phyloP scores from a whole-genome alignment of 2,797 vertebrate species.

The Alcedo quadribrachys region DNA sequence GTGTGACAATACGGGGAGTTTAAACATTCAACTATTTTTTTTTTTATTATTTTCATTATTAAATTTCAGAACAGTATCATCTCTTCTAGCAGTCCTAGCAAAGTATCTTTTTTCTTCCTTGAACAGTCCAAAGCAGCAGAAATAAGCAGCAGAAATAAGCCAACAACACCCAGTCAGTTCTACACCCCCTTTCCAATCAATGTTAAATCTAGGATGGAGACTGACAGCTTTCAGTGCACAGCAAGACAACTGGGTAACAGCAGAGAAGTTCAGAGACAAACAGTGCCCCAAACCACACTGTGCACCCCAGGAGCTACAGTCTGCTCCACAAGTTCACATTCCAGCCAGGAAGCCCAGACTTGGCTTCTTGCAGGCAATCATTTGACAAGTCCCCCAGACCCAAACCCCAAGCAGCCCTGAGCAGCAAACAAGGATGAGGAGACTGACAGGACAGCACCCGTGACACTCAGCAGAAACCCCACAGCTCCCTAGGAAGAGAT shows the following conservation, averaged over 20 bases:
- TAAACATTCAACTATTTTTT: not conserved
- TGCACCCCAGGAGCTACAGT: not conserved
- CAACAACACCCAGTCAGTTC: not conserved
- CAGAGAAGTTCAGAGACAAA: not conserved
- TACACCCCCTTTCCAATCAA: not conserved
- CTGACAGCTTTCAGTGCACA: not conserved
- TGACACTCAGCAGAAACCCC: too few species aligned
- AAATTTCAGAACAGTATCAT: not conserved
- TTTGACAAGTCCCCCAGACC: not conserved
- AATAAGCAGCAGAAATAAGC: not conserved
- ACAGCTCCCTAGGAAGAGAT: too few species aligned
- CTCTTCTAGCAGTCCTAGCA: not conserved
- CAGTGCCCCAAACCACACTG: not conserved
- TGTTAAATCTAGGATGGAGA: not conserved
- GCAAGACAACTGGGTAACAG: not conserved
- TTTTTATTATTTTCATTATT: not conserved
- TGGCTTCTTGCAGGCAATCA: not conserved
- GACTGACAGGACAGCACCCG: too few species aligned
- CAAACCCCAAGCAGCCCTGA: not conserved
- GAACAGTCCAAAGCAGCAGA: not conserved
- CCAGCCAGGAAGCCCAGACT: not conserved
- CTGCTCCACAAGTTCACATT: not conserved
- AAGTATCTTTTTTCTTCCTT: not conserved
- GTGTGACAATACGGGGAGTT: not conserved
- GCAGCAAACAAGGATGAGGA: not conserved